Conservation (phyloP, 2,113 vertebrate species). For the Protobothrops mucrosquamatus region DNA sequence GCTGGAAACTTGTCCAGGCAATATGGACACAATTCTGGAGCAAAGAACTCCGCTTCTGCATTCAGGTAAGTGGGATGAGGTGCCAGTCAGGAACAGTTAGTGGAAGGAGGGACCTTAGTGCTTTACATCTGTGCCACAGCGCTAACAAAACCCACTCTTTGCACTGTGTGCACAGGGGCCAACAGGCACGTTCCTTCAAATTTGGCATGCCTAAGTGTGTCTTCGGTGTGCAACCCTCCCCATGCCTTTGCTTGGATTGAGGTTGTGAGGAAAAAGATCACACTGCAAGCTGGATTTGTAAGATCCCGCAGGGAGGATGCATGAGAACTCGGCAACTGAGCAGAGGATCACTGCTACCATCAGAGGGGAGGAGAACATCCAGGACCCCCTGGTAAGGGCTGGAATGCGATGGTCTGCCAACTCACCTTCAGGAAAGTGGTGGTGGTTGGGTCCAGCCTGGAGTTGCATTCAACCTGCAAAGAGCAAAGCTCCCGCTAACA, state of each 20-base stretch:
- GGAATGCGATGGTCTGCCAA: rapidly evolving
- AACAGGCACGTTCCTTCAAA: not conserved
- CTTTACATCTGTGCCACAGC: not conserved
- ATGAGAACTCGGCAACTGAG: not conserved
- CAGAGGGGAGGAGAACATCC: not conserved
- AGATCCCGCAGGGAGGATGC: not conserved
- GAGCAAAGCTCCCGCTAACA: constrained; percentile 11
- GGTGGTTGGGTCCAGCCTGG: constrained; percentile 95
- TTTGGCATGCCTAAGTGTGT: not conserved
- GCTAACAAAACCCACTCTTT: not conserved
- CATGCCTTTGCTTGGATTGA: not conserved
- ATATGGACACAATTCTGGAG: not conserved
- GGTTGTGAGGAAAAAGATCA: not conserved
- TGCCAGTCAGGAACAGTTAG: not conserved
- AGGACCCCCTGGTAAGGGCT: not conserved
- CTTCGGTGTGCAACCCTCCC: not conserved
- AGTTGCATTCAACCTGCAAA: constrained; percentile 93
- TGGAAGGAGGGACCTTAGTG: not conserved
- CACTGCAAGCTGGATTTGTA: not conserved
- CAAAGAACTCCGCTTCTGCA: not conserved
- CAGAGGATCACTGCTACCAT: not conserved
- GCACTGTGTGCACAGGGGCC: not conserved
- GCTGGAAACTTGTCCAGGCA: not conserved
- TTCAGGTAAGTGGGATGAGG: not conserved
- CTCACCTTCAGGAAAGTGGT: constrained; percentile 96